These are phyloP conservation scores for Cydia splendana DNA, from an alignment of 1,140 invertebrate genomes.

Conservation along the genomic window DNA sequence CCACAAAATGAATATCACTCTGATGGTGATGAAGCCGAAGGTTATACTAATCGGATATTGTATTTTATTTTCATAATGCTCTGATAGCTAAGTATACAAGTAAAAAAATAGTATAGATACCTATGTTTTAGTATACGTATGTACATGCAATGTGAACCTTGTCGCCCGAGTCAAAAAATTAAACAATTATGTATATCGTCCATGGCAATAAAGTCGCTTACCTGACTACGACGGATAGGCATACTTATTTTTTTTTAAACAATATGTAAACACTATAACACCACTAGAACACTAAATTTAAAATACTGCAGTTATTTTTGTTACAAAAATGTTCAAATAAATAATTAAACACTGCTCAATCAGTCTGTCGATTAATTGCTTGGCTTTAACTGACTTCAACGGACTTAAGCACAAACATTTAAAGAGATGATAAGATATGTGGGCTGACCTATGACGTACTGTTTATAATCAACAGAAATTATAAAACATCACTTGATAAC, in stretches of 20 bases:
- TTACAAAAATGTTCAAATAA: not conserved
- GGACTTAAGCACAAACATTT: slow-evolving; percentile 73
- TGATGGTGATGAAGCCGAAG: too few species aligned
- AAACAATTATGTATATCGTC: not conserved
- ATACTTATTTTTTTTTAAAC: slow-evolving; percentile 47
- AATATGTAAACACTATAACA: slow-evolving; percentile 39
- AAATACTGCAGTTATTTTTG: slow-evolving; percentile 7
- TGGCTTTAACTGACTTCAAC: slow-evolving; percentile 69
- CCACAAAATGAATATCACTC: too few species aligned
- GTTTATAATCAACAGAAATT: slow-evolving; percentile 73
- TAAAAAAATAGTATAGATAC: too few species aligned
- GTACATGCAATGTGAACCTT: too few species aligned
- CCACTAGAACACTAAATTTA: slow-evolving; percentile 45
- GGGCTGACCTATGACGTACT: slow-evolving; percentile 70
- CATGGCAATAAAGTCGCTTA: slow-evolving; percentile 40
- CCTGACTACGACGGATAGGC: slow-evolving; percentile 72
- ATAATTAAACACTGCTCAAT: slow-evolving; percentile 27
- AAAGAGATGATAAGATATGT: slow-evolving; percentile 75
- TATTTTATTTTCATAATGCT: too few species aligned
- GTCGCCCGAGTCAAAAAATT: not conserved
- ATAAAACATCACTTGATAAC: slow-evolving; percentile 66
- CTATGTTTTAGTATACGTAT: too few species aligned
- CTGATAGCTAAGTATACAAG: too few species aligned
- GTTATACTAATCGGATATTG: too few species aligned
- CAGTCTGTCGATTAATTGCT: slow-evolving; percentile 54